A percentile compares a stretch with the other conserved stretches of the same genome.
phyloP scores from a whole-genome alignment of 2,888 invertebrate species.

The Xanthorhoe designata region DNA sequence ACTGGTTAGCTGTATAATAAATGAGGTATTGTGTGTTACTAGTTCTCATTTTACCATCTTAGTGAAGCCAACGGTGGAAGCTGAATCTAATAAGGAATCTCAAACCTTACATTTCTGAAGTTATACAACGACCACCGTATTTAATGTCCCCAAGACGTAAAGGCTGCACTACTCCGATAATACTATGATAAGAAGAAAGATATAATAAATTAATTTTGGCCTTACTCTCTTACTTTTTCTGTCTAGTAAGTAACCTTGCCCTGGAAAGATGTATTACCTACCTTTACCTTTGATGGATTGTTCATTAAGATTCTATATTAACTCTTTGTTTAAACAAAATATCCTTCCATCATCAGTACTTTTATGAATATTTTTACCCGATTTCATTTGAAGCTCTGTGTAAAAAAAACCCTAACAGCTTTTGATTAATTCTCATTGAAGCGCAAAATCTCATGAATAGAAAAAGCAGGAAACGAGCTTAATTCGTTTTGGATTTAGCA shows the following conservation, averaged over 20 bases:
- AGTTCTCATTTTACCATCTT: no score
- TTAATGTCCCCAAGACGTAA: no score
- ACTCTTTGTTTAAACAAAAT: background rate
- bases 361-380: no score
- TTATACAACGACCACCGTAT: no score
- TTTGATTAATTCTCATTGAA: background rate
- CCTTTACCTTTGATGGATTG: background rate
- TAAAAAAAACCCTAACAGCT: background rate
- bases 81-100: no score
- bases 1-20: no score
- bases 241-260: background rate
- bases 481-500: slow-evolving; percentile 2
- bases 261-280: background rate
- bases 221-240: background rate
- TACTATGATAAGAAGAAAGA: background rate
- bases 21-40: no score
- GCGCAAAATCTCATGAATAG: background rate
- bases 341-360: no score
- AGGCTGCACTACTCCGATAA: no score
- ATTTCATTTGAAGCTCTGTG: background rate
- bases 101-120: no score
- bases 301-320: background rate
- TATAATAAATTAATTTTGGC: background rate
- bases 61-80: no score
- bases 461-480: background rate